Evolutionary conservation across 2,888 invertebrate genomes (phyloP), one percentile per base, ranked within the genome.

Genomic region (Tyria jacobaeae): DNA sequence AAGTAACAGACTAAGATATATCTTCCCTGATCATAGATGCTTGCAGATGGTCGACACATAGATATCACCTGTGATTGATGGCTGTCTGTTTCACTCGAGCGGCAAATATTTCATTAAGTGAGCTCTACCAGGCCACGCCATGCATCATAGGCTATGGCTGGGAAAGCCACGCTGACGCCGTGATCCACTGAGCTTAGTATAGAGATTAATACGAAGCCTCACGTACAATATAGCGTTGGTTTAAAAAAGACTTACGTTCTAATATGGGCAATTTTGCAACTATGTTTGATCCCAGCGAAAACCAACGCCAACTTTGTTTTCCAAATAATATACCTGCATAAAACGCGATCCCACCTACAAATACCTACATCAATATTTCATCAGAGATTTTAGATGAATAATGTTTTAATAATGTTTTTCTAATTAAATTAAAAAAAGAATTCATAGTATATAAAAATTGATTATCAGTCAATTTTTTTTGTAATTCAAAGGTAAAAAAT

Each of bases 81-180:
- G 76, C 79, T 79, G 82, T 89, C 89, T 81, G 84, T 86, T 89
- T 86, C 89, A 88, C 85, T 87, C 84, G 85, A 83, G 84, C 85
- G 79, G 79, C 86, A 87, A 88, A 92, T 92, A 92, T 92, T 92
- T 93, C 91, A 92, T 91, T 92, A 91, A 87, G 85, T 85, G 86
- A 85, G 87, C 87, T 86, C 82, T 81, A 85, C 82, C 83, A 83
- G 83, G 86, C 88, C 85, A 73, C 78, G 86, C 89, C 85, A 91
- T 92, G 92, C 85, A 91, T 92, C 92, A 92, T 89, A 89, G 89
- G 84, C 87, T 86, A 84, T 82, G 84, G 82, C 80, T 79, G 82
- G 83, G 82, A 79, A 80, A 87, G 85, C 87, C 85, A 81, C 85
- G 91, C 81, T 88, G 89, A 86, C 91, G 84, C 80, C 75, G 79